Percentiles rank a stretch among this genome's conserved stretches.
These are phyloP conservation scores for Anarsia innoxiella DNA, from an alignment of 2,888 invertebrate species.

Conservation along the genomic window DNA sequence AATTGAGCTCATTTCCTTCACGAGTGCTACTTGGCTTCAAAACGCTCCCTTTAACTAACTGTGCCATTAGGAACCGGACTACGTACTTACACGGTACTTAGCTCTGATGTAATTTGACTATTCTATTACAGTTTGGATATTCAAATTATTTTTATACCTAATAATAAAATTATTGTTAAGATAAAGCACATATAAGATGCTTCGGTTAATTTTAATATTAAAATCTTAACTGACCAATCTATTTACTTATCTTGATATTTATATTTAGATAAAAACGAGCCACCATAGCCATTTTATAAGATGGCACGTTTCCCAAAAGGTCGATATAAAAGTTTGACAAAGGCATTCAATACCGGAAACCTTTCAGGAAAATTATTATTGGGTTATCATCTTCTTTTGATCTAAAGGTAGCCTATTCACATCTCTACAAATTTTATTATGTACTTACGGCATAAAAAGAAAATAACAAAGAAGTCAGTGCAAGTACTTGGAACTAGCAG, in stretches of 20 bases:
- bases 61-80: constrained; percentile 34
- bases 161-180: too few species aligned
- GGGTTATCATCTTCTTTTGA: not conserved
- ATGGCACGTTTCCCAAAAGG: constrained; percentile 11
- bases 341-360: constrained; percentile 3
- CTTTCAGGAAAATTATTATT: constrained; percentile 6
- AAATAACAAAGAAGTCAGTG: too few species aligned
- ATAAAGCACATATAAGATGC: too few species aligned
- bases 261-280: constrained; percentile 14
- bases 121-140: too few species aligned
- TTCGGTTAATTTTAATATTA: too few species aligned
- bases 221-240: too few species aligned
- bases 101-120: too few species aligned
- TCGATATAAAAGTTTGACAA: constrained; percentile 8
- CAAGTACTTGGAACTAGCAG: constrained; percentile 9
- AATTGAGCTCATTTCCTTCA: constrained; percentile 64
- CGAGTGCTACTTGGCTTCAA: constrained; percentile 31
- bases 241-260: constrained; percentile 13
- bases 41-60: constrained; percentile 44
- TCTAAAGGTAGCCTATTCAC: too few species aligned
- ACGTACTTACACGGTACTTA: not conserved
- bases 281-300: constrained; percentile 6
- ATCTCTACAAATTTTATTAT: too few species aligned
- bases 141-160: too few species aligned
- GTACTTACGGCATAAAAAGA: too few species aligned